Evolutionary conservation across 2,888 invertebrate species (phyloP).

Genomic region (Nemoura dubitans): DNA sequence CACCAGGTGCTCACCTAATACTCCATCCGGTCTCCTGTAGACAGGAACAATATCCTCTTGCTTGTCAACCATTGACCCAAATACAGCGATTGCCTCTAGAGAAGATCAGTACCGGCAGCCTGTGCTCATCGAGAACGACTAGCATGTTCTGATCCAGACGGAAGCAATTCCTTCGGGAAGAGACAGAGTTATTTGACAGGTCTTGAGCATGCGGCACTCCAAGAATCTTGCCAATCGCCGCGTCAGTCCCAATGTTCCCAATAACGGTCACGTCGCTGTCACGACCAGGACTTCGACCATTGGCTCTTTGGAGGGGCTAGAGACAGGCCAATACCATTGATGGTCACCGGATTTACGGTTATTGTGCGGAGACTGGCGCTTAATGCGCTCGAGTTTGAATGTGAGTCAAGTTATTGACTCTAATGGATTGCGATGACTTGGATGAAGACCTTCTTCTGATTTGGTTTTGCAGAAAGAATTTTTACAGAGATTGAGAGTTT

Average conservation of each 20-base stretch:
- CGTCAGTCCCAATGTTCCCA: not conserved
- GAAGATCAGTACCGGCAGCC: not conserved
- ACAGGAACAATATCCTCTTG: not conserved
- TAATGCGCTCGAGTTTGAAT: too few species aligned
- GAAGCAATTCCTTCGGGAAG: not conserved
- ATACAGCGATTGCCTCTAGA: not conserved
- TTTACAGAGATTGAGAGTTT: too few species aligned
- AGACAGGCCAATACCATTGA: not conserved
- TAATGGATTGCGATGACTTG: too few species aligned
- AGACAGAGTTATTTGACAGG: not conserved
- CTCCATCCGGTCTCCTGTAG: not conserved
- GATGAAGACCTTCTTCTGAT: too few species aligned
- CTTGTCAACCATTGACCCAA: not conserved
- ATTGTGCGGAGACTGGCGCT: not conserved
- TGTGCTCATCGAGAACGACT: not conserved
- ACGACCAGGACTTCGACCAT: not conserved
- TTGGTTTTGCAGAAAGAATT: too few species aligned
- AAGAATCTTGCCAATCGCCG: not conserved
- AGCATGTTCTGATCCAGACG: not conserved
- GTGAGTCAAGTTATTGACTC: too few species aligned
- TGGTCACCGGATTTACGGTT: not conserved
- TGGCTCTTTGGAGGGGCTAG: not conserved
- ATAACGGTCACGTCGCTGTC: not conserved
- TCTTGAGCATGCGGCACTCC: not conserved
- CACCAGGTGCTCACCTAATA: not conserved